These are phyloP conservation scores for Parazoanthus darwini DNA, from an alignment of 92 coral and sea anemone species.

Conservation along the genomic window DNA sequence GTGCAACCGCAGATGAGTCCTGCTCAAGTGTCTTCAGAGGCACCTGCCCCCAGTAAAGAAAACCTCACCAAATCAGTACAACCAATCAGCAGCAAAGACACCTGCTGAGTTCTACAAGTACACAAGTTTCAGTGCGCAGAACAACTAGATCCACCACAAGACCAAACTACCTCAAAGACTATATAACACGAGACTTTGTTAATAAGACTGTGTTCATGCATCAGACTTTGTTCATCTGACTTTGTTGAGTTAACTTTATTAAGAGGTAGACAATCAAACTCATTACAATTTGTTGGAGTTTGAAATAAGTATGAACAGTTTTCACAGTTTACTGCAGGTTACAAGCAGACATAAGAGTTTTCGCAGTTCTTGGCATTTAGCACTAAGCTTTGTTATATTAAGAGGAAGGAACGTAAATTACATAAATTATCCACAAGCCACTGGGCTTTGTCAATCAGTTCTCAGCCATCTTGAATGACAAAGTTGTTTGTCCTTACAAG, in stretches of 20 bases:
- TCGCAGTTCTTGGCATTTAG: neutral
- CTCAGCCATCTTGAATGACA: too few relatives aligned
- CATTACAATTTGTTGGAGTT: too few relatives aligned
- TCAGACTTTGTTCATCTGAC: neutral
- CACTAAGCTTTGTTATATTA: neutral
- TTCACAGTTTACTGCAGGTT: too few relatives aligned
- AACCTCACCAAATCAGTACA: neutral
- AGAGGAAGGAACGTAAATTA: too few relatives aligned
- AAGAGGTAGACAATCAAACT: too few relatives aligned
- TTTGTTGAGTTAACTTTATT: too few relatives aligned
- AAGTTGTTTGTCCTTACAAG: too few relatives aligned
- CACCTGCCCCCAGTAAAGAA: neutral
- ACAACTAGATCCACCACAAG: neutral
- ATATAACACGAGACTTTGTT: neutral
- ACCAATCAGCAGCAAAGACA: conserved; percentile 5
- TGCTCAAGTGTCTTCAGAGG: too few relatives aligned
- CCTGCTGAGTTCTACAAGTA: neutral
- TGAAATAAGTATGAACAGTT: too few relatives aligned
- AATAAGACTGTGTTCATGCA: neutral
- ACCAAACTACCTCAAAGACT: conserved; percentile 1
- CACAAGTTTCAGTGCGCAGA: neutral
- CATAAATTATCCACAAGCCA: too few relatives aligned
- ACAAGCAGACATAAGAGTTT: too few relatives aligned
- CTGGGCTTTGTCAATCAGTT: too few relatives aligned
- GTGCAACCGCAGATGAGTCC: neutral